Evolutionary conservation across 2,113 vertebrate genomes (phyloP).

Genomic region (Corythaeola cristata): DNA sequence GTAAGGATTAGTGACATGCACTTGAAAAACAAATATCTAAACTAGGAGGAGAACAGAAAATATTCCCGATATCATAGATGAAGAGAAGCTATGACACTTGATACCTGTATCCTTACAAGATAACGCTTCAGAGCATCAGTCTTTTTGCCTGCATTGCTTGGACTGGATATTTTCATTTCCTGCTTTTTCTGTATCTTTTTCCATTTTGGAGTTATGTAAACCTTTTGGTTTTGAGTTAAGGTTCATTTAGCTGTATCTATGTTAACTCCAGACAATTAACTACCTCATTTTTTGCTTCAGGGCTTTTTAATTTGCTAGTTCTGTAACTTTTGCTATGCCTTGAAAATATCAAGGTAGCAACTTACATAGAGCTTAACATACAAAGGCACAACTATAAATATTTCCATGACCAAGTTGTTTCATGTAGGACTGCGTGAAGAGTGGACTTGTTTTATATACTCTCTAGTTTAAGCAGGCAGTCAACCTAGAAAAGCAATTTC

Average conservation of each 20-base stretch:
- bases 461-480: not conserved
- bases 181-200: not conserved
- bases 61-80: accelerated
- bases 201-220: not conserved
- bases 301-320: slow-evolving; percentile 10
- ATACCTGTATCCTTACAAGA: no score
- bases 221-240: not conserved
- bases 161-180: accelerated
- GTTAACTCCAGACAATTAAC: slow-evolving; percentile 1
- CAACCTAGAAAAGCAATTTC: slow-evolving; percentile 16
- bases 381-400: not conserved
- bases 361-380: not conserved
- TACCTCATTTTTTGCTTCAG: slow-evolving; percentile 20
- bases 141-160: not conserved
- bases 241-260: not conserved
- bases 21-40: not conserved
- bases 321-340: not conserved
- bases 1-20: accelerated
- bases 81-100: not conserved
- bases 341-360: not conserved
- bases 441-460: not conserved
- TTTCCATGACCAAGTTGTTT: not conserved
- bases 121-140: not conserved
- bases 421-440: not conserved
- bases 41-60: not conserved